Evolutionary conservation across 2,888 invertebrate genomes (phyloP), one percentile per base, ranked within the genome.

Genomic region (Himalopsyche anomala): DNA sequence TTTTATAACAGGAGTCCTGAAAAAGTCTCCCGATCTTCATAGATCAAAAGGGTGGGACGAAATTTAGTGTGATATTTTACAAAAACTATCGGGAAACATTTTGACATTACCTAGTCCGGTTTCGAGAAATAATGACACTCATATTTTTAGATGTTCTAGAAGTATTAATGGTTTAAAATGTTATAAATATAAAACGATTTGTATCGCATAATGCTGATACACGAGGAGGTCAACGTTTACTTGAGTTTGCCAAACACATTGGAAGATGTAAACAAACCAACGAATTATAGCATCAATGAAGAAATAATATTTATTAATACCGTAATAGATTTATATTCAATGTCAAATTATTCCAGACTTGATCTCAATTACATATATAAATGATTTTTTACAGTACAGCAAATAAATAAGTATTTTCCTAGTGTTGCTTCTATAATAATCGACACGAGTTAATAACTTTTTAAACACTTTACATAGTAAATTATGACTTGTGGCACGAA

Each of bases 171-270:
- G 62, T 62, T 19, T 17, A 56, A 62, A 62, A 62, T 5, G 9
- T 19, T 62, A 62, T 62, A 11, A 80, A 80, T 36, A 80, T 40
- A 38, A 38, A 19, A n/a, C 80, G 80, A 80, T 80, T 40, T 42
- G 80, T 40, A 80, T 80, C 80, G 9, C 42, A 79, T 38, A 80
- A 15, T 80, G 74, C 74, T 36, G 51, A 51, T 51, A 51, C 74
- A 80, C 19, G 28, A 42, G 80, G 80, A 80, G 80, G 38, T 80
- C 80, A 80, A 80, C 80, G 80, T 80, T 80, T 80, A 80, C 80
- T 38, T 80, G 17, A 80, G 42, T 3, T 80, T 80, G 80, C 80
- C 80, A 80, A 80, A 80, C 42, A 80, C 80, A 36, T n/a, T 42
- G 28, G 80, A 80, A 80, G 5, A 80, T 80, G 80, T 80, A 80